Percentiles rank a stretch among this genome's conserved stretches.
phyloP scores from a whole-genome alignment of 2,888 invertebrate genomes.

The Cheiracanthium punctorium region DNA sequence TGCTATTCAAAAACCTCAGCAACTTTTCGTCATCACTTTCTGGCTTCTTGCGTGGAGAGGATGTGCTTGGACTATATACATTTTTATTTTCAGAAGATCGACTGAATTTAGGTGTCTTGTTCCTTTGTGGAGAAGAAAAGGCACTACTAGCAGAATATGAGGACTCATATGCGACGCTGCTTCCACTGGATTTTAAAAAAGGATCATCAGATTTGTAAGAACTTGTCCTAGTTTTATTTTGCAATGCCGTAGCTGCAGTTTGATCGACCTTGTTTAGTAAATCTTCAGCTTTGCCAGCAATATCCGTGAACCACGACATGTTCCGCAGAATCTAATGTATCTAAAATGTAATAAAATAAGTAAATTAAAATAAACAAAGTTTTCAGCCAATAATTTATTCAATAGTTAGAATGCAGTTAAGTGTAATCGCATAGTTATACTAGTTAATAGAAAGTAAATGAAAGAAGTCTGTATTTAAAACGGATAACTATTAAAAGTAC shows the following conservation, averaged over 20 bases:
- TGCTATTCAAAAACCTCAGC: constrained; percentile 77
- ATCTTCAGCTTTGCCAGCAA: constrained; percentile 85
- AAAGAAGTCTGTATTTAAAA: no score
- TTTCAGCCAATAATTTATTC: no score
- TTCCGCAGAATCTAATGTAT: not conserved
- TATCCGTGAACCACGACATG: constrained; percentile 85
- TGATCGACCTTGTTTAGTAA: constrained; percentile 85
- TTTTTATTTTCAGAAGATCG: not conserved
- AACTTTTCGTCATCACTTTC: constrained; percentile 76
- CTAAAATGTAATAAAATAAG: not conserved
- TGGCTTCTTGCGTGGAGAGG: constrained; percentile 55
- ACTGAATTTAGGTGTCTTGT: not conserved
- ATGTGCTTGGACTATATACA: not conserved
- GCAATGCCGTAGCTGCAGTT: constrained; percentile 82
- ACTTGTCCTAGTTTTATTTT: constrained; percentile 34
- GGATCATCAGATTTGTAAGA: not conserved
- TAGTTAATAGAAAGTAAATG: no score
- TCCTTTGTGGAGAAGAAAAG: constrained; percentile 9
- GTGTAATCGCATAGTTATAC: no score
- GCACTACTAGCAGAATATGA: constrained; percentile 1
- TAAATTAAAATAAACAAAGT: no score
- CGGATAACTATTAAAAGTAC: no score
- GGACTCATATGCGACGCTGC: not conserved
- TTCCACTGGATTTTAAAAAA: not conserved
- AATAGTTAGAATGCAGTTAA: no score